Percentiles rank a stretch among this genome's conserved stretches.
phyloP scores from a whole-genome alignment of 2,888 invertebrate genomes.

The Chrysolina oricalcia region DNA sequence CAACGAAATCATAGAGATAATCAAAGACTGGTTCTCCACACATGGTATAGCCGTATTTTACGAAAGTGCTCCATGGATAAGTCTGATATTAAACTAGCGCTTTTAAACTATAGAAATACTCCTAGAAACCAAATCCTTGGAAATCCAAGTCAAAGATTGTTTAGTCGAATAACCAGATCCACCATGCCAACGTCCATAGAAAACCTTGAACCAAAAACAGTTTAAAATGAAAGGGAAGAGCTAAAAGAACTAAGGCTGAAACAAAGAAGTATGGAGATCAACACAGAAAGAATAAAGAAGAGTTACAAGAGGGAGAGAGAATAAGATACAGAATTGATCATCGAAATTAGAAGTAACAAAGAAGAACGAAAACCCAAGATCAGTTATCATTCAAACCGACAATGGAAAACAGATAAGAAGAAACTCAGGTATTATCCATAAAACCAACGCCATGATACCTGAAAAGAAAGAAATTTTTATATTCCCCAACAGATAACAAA shows the following conservation, averaged over 20 bases:
- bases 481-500: too few species aligned
- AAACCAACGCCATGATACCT: conserved; percentile 1
- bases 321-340: conserved; percentile 21
- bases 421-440: conserved; percentile 2
- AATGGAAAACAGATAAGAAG: too few species aligned
- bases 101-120: conserved; percentile 16
- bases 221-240: conserved; percentile 3
- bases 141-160: too few species aligned
- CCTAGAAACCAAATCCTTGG: conserved; percentile 23
- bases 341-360: too few species aligned
- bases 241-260: conserved; percentile 15
- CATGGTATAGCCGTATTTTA: neutral
- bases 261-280: conserved; percentile 8
- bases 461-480: too few species aligned
- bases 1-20: conserved; percentile 1
- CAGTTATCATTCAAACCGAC: too few species aligned
- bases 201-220: too few species aligned
- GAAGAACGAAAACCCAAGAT: too few species aligned
- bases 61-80: too few species aligned
- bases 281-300: conserved; percentile 17
- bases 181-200: too few species aligned
- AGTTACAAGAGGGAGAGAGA: neutral
- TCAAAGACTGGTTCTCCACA: neutral
- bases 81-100: neutral
- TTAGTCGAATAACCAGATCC: too few species aligned